Conservation (phyloP, 2,888 invertebrate species). For the Listrodromus nycthemerus region DNA sequence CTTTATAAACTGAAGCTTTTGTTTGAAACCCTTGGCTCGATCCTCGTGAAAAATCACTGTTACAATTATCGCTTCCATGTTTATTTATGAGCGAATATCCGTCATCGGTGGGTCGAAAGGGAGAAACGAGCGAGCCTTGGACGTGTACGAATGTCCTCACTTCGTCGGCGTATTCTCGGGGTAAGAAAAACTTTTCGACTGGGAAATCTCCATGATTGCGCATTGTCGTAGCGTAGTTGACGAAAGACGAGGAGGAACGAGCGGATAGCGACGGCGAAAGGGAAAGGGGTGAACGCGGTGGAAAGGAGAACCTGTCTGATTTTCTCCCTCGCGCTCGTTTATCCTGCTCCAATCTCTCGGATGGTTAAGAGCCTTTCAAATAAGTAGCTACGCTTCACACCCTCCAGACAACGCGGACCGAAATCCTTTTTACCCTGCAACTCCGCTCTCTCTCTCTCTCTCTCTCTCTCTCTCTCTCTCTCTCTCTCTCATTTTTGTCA, state of each 20-base stretch:
- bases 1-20: not conserved
- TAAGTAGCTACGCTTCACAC: slow-evolving; percentile 73
- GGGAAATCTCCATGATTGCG: slow-evolving; percentile 75
- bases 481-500: not conserved
- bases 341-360: slow-evolving; percentile 62
- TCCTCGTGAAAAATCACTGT: slow-evolving; percentile 33
- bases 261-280: slow-evolving; percentile 32
- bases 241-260: slow-evolving; percentile 39
- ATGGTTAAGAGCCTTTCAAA: slow-evolving; percentile 74
- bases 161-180: slow-evolving; percentile 56
- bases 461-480: no score
- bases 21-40: not conserved
- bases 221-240: slow-evolving; percentile 72
- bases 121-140: slow-evolving; percentile 26
- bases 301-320: slow-evolving; percentile 18
- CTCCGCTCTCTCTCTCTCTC: slow-evolving; percentile 12
- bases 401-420: slow-evolving; percentile 45
- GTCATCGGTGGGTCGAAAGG: slow-evolving; percentile 49
- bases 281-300: slow-evolving; percentile 35
- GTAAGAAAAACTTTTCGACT: slow-evolving; percentile 63
- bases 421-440: slow-evolving; percentile 39
- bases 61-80: slow-evolving; percentile 27
- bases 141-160: not conserved
- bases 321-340: slow-evolving; percentile 16
- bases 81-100: slow-evolving; percentile 61